Percentiles rank a stretch among this genome's conserved stretches.
phyloP scores from a whole-genome alignment of 1,140 invertebrate species.

The Ceratitis capitata region DNA sequence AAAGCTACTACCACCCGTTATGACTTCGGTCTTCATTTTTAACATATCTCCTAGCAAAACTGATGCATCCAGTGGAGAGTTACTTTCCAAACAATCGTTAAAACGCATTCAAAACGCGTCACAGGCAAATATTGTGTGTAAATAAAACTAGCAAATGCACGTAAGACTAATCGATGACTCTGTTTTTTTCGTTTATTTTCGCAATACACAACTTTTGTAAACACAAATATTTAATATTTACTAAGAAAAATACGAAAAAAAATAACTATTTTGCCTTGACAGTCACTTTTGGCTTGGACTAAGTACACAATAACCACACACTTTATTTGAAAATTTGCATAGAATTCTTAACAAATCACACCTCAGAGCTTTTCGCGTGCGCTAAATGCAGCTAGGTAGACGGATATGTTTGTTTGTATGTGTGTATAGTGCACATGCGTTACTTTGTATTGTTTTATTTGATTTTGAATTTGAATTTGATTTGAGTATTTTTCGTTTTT shows the following conservation, averaged over 20 bases:
- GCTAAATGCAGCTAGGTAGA: background rate
- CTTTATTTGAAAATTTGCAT: background rate
- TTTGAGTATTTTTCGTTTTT: background rate
- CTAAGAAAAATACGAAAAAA: background rate
- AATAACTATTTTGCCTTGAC: background rate
- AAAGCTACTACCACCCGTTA: slow-evolving; percentile 57
- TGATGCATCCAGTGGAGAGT: background rate
- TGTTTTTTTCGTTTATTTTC: background rate
- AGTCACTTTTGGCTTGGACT: slow-evolving; percentile 3
- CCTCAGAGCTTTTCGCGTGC: background rate
- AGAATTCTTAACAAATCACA: background rate
- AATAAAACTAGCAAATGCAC: background rate
- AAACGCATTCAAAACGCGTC: background rate
- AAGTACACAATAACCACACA: background rate
- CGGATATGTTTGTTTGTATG: too few relatives aligned
- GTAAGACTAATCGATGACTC: background rate
- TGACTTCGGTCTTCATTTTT: slow-evolving; percentile 62
- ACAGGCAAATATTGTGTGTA: background rate
- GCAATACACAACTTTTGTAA: slow-evolving; percentile 1
- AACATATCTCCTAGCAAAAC: slow-evolving; percentile 48
- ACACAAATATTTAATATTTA: slow-evolving; percentile 32
- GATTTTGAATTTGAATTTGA: background rate
- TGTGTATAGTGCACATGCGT: background rate
- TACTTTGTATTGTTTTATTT: background rate
- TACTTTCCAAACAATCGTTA: background rate